These are phyloP conservation scores for Numenius arquata DNA, from an alignment of 2,113 vertebrate genomes.

Conservation along the genomic window DNA sequence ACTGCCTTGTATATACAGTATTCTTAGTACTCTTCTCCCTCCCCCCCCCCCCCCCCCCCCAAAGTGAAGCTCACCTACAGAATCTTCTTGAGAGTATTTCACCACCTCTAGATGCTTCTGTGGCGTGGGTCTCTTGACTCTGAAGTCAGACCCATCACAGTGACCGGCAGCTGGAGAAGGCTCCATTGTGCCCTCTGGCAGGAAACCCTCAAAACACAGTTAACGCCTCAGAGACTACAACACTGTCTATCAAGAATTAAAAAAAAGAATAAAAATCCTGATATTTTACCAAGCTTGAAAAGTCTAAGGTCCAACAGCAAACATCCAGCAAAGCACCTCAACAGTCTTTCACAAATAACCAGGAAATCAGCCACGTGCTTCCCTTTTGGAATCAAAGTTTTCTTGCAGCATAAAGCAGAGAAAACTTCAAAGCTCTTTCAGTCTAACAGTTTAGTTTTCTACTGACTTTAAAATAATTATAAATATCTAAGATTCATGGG, in stretches of 20 bases:
- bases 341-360: background rate
- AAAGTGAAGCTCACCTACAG: background rate
- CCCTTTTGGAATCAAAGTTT: background rate
- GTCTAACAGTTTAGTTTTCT: background rate
- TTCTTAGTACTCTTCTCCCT: background rate
- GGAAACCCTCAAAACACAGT: background rate
- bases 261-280: background rate
- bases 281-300: background rate
- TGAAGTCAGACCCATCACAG: background rate
- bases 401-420: background rate
- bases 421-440: background rate
- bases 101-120: background rate
- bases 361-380: background rate
- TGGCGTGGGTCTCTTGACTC: too few species aligned
- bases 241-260: background rate
- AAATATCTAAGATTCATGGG: background rate
- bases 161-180: background rate
- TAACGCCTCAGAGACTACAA: background rate
- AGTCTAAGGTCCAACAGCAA: background rate
- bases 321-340: background rate
- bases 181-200: accelerated
- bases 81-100: background rate
- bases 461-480: background rate
- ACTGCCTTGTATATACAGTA: background rate
- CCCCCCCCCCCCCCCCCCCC: too few species aligned